Base-by-base conservation (phyloP, 2,888 invertebrate genomes). In the Drosophila vallismaia region DNA sequence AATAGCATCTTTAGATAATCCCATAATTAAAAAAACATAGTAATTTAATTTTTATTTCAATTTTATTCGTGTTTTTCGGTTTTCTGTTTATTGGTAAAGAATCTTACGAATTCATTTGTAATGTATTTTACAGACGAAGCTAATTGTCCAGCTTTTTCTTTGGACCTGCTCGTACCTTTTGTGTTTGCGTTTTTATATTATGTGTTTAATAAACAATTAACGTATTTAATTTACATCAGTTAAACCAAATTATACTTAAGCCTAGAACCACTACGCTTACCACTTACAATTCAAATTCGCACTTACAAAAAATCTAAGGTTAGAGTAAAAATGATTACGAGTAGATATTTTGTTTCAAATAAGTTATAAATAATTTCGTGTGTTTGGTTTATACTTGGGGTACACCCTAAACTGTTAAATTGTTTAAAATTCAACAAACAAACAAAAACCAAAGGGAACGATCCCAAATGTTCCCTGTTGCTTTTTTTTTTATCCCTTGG, bases 221-320 rank as follows among this genome's bases (percentile, higher is more conserved):
- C 83, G 75, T 86, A 78, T 78, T 86, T 70, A 81, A 82, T 80
- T 78, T 85, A 85, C 85, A 85, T 82, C 82, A 85, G 82, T 85
- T 82, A 71, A 85, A 81, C 79, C 79, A 83, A 82, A 72, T 57
- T 68, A 10, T 33, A 53, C 64, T 72, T 82, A 86, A 52, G 66
- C 63, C 74, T 78, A 76, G 73, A 77, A 80, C 78, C 77, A 57
- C 75, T 81, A 82, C 54, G 48, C 69, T 77, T 79, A 79, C 55
- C 55, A 31, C 75, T 77, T 79, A 77, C 55, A 69, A 71, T 79
- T 77, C 70, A 81, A 82, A 79, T 85, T 82, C 70, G 58, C 82
- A 64, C 82, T 81, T 85, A 85, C 59, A 82, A 82, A 73, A 71
- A 75, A 84, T 67, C 66, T 73, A 81, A 76, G 69, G 31, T 29